Evolutionary conservation across 1,140 invertebrate genomes (phyloP).

Genomic region (Lineus longissimus): DNA sequence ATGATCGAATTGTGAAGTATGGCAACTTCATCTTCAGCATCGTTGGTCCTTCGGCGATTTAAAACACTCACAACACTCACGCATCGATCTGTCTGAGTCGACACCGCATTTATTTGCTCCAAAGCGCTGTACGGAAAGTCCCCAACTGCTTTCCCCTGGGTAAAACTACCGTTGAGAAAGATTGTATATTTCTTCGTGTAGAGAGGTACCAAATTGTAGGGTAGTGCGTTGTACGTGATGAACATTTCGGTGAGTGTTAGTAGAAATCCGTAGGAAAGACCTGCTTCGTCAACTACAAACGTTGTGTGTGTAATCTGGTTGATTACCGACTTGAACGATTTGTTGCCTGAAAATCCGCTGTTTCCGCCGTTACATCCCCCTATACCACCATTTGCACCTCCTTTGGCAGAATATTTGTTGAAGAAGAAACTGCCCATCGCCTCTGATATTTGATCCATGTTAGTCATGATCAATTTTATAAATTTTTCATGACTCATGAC

Average conservation of each 20-base stretch:
- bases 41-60: neutral
- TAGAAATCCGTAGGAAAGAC: neutral
- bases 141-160: neutral
- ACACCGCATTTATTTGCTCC: neutral
- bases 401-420: neutral
- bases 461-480: slow-evolving; percentile 1
- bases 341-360: neutral
- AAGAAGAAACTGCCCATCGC: neutral
- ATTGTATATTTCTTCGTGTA: slow-evolving; percentile 5
- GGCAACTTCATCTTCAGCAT: neutral
- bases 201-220: slow-evolving; percentile 4
- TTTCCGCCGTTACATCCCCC: neutral
- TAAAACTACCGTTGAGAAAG: slow-evolving; percentile 4
- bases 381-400: neutral
- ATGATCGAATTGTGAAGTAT: neutral
- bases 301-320: slow-evolving; percentile 3
- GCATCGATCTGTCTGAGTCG: neutral
- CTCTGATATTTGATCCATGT: neutral
- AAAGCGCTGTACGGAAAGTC: slow-evolving; percentile 5
- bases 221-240: slow-evolving; percentile 1
- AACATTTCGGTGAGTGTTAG: slow-evolving; percentile 1
- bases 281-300: slow-evolving; percentile 2
- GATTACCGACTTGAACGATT: neutral
- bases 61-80: neutral
- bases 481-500: slow-evolving; percentile 3